A percentile compares a stretch with the other conserved stretches of the same genome.
These are phyloP conservation scores for Trisateles emortualis DNA, from an alignment of 2,888 invertebrate species.

Conservation along the genomic window DNA sequence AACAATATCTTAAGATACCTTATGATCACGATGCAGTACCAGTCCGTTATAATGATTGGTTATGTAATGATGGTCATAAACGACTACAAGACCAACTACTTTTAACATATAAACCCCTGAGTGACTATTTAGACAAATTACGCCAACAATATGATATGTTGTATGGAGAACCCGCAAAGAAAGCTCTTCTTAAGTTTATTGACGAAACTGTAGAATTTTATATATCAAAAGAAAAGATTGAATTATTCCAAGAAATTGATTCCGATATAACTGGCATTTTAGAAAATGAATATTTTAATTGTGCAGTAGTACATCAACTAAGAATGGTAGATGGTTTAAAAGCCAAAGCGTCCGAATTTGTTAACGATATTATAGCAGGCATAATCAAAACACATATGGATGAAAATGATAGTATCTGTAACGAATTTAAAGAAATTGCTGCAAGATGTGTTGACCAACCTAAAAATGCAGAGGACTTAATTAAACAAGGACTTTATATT, in stretches of 20 bases:
- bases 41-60: slow-evolving; percentile 87
- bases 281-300: slow-evolving; percentile 89
- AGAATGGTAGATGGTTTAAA: slow-evolving; percentile 89
- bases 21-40: slow-evolving; percentile 82
- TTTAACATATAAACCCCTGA: slow-evolving; percentile 85
- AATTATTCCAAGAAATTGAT: slow-evolving; percentile 87
- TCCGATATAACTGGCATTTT: slow-evolving; percentile 88
- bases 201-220: slow-evolving; percentile 85
- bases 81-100: slow-evolving; percentile 83
- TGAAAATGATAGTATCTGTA: slow-evolving; percentile 90
- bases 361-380: slow-evolving; percentile 88
- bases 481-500: slow-evolving; percentile 94
- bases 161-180: slow-evolving; percentile 81
- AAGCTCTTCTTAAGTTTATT: slow-evolving; percentile 79
- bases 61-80: slow-evolving; percentile 81
- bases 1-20: slow-evolving; percentile 77
- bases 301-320: slow-evolving; percentile 88
- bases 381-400: slow-evolving; percentile 88
- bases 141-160: slow-evolving; percentile 86
- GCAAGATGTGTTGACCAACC: slow-evolving; percentile 91
- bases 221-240: slow-evolving; percentile 87
- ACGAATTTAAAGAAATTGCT: slow-evolving; percentile 90
- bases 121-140: slow-evolving; percentile 83
- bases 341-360: slow-evolving; percentile 84
- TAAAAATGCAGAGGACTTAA: slow-evolving; percentile 92